A percentile compares a stretch with the other conserved stretches of the same genome.
Conservation (phyloP, 2,113 vertebrate genomes). For the Progne subis region DNA sequence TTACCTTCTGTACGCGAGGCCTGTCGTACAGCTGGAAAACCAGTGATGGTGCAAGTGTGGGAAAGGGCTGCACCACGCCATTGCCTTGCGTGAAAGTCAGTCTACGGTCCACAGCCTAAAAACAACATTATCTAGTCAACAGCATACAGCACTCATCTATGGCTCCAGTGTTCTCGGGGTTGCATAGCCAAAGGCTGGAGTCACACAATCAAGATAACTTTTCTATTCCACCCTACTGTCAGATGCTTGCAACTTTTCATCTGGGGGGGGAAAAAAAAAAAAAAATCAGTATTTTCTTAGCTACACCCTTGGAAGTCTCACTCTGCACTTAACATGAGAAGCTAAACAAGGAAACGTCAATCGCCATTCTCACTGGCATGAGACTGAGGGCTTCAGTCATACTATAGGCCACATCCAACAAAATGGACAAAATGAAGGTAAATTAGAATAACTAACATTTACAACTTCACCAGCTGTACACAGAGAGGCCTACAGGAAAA, state of each 20-base stretch:
- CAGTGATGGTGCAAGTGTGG: slow-evolving; percentile 35
- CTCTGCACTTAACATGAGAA: background rate
- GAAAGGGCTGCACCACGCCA: slow-evolving; percentile 16
- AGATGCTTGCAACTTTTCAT: slow-evolving; percentile 20
- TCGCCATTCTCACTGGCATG: background rate
- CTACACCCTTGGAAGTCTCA: slow-evolving; percentile 14
- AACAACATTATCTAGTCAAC: slow-evolving; percentile 47
- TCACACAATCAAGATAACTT: slow-evolving; percentile 70
- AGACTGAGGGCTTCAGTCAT: background rate
- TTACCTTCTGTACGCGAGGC: slow-evolving; percentile 32
- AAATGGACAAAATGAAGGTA: fast-evolving
- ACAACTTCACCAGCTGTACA: background rate
- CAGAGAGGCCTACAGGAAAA: background rate
- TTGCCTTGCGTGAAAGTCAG: slow-evolving; percentile 26
- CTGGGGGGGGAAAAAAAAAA: background rate
- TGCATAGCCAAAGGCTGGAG: slow-evolving; percentile 43
- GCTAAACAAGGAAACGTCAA: background rate
- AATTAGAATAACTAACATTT: background rate
- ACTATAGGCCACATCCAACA: background rate
- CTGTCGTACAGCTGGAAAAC: slow-evolving; percentile 31
- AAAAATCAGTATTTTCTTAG: slow-evolving; percentile 11
- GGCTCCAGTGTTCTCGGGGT: slow-evolving; percentile 57
- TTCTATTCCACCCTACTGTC: background rate
- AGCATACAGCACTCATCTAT: slow-evolving; percentile 18
- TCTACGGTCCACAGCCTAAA: slow-evolving; percentile 7